Percentiles rank a stretch among this genome's conserved stretches.
Conservation (phyloP, 2,888 invertebrate species). For the Drosophila kuntzei region DNA sequence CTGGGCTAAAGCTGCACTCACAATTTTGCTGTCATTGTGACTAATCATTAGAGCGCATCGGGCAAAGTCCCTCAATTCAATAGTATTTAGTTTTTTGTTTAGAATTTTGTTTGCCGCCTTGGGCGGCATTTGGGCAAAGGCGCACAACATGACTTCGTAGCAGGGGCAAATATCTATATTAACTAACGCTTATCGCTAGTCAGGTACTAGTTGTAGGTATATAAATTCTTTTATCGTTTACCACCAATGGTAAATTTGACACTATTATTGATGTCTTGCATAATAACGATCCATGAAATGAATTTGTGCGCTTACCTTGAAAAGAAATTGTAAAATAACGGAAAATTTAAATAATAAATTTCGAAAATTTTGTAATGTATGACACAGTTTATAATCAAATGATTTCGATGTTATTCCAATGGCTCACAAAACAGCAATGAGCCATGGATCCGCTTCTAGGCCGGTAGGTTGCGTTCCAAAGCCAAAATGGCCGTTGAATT, state of each 20-base stretch:
- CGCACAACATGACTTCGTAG: slow-evolving; percentile 50
- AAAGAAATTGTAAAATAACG: slow-evolving; percentile 47
- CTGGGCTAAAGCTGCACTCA: slow-evolving; percentile 30
- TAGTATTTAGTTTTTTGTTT: slow-evolving; percentile 26
- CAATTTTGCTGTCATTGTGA: slow-evolving; percentile 25
- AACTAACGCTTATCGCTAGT: slow-evolving; percentile 52
- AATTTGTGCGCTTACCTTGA: slow-evolving; percentile 66
- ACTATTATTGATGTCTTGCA: slow-evolving; percentile 52
- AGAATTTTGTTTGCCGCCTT: slow-evolving; percentile 40
- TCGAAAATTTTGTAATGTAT: slow-evolving; percentile 36
- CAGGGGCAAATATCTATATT: slow-evolving; percentile 16
- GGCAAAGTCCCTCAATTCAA: slow-evolving; percentile 40
- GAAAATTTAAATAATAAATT: slow-evolving; percentile 27
- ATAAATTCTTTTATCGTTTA: slow-evolving; percentile 26
- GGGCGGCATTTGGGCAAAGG: slow-evolving; percentile 50
- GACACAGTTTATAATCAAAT: slow-evolving; percentile 32
- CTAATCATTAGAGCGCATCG: slow-evolving; percentile 32
- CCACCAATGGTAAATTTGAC: slow-evolving; percentile 11
- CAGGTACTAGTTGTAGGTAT: slow-evolving; percentile 23
- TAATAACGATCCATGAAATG: slow-evolving; percentile 51
- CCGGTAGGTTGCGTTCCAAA: slow-evolving; percentile 32
- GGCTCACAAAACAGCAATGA: slow-evolving; percentile 45
- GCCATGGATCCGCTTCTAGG: slow-evolving; percentile 24
- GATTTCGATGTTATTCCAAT: slow-evolving; percentile 35
- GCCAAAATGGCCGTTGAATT: slow-evolving; percentile 40